Percentiles rank a stretch among this genome's conserved stretches.
These are phyloP conservation scores for Pipistrellus pipistrellus DNA, from an alignment of 2,797 vertebrate genomes.

Conservation along the genomic window DNA sequence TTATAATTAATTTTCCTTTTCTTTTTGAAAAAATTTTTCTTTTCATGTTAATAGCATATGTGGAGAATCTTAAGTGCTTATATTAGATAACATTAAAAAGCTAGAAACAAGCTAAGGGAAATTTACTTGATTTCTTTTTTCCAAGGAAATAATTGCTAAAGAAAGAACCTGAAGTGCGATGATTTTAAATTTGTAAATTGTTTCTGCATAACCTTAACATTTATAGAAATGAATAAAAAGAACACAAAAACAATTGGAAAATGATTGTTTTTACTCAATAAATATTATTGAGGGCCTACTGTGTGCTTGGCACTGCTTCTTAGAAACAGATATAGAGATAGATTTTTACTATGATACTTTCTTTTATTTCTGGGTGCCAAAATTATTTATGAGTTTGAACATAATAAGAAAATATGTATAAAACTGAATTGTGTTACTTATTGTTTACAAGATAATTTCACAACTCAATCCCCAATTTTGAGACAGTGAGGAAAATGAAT, in stretches of 20 bases:
- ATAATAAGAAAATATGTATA: background rate
- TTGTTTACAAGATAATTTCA: slow-evolving; percentile 40
- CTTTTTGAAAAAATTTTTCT: background rate
- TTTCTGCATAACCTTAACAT: slow-evolving; percentile 25
- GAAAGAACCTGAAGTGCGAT: background rate
- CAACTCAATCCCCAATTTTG: slow-evolving; percentile 6
- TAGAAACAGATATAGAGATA: background rate
- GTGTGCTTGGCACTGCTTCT: background rate
- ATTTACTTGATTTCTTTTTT: slow-evolving; percentile 13
- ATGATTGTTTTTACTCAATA: slow-evolving; percentile 27
- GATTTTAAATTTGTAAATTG: slow-evolving; percentile 50
- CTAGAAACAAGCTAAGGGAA: slow-evolving; percentile 3
- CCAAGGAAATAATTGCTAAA: slow-evolving; percentile 47
- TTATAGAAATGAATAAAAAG: slow-evolving; percentile 8
- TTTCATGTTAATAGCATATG: background rate
- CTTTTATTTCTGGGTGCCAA: slow-evolving; percentile 39
- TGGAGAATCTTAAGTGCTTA: slow-evolving; percentile 33
- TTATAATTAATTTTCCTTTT: slow-evolving; percentile 25
- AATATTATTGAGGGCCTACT: slow-evolving; percentile 6
- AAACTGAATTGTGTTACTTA: slow-evolving; percentile 5
- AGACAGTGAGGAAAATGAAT: slow-evolving; percentile 17
- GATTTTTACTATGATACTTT: background rate
- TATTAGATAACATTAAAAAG: slow-evolving; percentile 38
- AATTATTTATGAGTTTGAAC: slow-evolving; percentile 28
- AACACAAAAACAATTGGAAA: slow-evolving; percentile 34